Evolutionary conservation across 64 coral and sea anemone species (phyloP), one percentile per base, ranked within the genome.

Genomic region (Porites australiensis): DNA sequence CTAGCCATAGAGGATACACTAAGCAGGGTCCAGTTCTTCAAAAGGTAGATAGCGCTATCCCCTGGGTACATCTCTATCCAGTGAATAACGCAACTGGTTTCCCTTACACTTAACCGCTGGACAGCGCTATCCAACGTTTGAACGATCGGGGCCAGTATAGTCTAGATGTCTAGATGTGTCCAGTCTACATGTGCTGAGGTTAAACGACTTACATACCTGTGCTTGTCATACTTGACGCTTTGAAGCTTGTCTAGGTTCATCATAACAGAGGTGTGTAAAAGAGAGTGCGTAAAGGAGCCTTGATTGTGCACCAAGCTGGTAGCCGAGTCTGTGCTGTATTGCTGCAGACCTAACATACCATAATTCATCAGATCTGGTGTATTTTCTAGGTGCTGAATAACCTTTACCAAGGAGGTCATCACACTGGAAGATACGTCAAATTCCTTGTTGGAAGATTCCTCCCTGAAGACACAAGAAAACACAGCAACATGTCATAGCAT

Each of bases 261-360:
- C 58, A 93, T 44, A 14, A 93, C 52, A 12, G 91, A 47, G 12
- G 82, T 66, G n/a, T 87, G 70, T 44, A 77, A 59, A 8, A 68
- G 91, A n/a, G 59, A 65, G 47, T 93, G 90, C 15, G 91, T 88
- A 72, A 94, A 96, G 23, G 91, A 99, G 5, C 86, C 90, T 58
- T 88, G 57, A 18, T 57, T 37, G 27, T 37, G 27, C 27, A 37
- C 19, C 64, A 89, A 66, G 69, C 72, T 77, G 11, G 55, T 61
- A 20, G 92, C 45, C 47, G 63, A 85, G 82, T 90, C 93, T 50
- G 88, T 90, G 69, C 78, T 93, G 70, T 91, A 99, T 16, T 93
- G 94, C 53, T 84, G 88, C 20, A 98, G 18, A 14, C 92, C 92
- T 2, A 98, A 5, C 45, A 88, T 82, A n/a, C 92, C 95, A 52